Base-by-base conservation (phyloP, 2,113 vertebrate genomes). In the Eudyptes chrysolophus region DNA sequence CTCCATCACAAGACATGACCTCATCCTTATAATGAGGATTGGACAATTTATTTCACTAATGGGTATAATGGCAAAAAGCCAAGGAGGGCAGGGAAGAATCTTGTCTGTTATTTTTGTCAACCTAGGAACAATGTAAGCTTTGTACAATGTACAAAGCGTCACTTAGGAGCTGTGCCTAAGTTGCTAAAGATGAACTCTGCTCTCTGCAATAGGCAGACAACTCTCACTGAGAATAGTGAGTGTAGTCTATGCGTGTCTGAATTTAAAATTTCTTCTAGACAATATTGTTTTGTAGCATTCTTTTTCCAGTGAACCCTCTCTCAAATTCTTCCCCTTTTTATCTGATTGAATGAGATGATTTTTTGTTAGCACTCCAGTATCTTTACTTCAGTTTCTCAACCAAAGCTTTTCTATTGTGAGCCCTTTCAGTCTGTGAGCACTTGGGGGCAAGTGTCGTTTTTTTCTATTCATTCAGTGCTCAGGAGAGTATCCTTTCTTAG, bases 31-130 rank as follows among this genome's bases (percentile, higher is more conserved):
- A 94, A 96, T 74, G 16, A 95, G 29, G 75, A 65, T 49, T 3
- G 54, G 42, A 82, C 75, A 80, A 94, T 95, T 87, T 94, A 75
- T 96, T 94, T 94, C 93, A 77, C 46, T 95, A 96, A 97, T 96
- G 91, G 81, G 51, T 93, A 51, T 58, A 79, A 85, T 87, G 95
- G 95, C 93, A 88, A 93, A 95, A 92, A 74, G 91, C 93, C 95
- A 95, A 72, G n/a, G 25, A 85, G 38, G 40, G 49, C 40, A 84
- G 46, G 36, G 29, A 38, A 74, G 57, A 90, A 79, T 83, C 78
- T 92, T 80, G 36, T 92, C 70, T 62, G 36, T 88, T 94, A 90
- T 90, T 96, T 96, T 94, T 92, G 66, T 95, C 75, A 83, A 7
- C 18, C 32, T 61, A 80, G 51, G 92, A 81, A 96, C 86, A 96